A percentile compares a stretch with the other conserved stretches of the same genome.
Evolutionary conservation across 1,140 invertebrate species (phyloP).

Genomic region (Tachypleus tridentatus): DNA sequence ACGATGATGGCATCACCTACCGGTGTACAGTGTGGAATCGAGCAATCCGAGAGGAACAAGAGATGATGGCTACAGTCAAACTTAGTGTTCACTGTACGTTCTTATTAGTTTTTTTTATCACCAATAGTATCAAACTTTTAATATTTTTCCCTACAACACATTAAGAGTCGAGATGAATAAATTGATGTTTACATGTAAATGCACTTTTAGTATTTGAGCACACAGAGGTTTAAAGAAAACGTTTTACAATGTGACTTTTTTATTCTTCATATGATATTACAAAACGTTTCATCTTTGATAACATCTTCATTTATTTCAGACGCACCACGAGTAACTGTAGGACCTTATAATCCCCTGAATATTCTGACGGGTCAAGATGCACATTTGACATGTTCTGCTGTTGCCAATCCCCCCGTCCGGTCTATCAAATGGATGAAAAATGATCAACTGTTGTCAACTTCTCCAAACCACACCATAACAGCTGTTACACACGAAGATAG

Average conservation of each 20-base stretch:
- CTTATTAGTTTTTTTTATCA: not conserved
- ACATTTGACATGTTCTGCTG: constrained; percentile 68
- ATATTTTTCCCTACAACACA: too few relatives aligned
- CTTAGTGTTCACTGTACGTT: constrained; percentile 81
- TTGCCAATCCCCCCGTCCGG: constrained; percentile 71
- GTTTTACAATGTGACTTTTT: too few relatives aligned
- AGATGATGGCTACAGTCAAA: constrained; percentile 58
- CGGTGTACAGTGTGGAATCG: constrained; percentile 76
- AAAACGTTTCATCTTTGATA: too few relatives aligned
- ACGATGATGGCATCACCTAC: constrained; percentile 68
- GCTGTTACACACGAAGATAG: constrained; percentile 46
- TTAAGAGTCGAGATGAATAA: too few relatives aligned
- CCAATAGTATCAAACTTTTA: not conserved
- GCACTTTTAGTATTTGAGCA: too few relatives aligned
- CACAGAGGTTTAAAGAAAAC: too few relatives aligned
- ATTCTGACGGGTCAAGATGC: constrained; percentile 71
- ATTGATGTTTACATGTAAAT: too few relatives aligned
- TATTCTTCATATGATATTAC: too few relatives aligned
- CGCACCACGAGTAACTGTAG: constrained; percentile 74
- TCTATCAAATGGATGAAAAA: constrained; percentile 69
- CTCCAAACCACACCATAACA: constrained; percentile 24
- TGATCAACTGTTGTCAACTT: constrained; percentile 45
- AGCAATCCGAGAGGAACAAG: constrained; percentile 62
- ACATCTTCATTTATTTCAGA: constrained; percentile 41
- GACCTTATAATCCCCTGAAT: constrained; percentile 72